These are phyloP conservation scores for Megalops atlanticus DNA, from an alignment of 2,113 vertebrate genomes.

Conservation along the genomic window DNA sequence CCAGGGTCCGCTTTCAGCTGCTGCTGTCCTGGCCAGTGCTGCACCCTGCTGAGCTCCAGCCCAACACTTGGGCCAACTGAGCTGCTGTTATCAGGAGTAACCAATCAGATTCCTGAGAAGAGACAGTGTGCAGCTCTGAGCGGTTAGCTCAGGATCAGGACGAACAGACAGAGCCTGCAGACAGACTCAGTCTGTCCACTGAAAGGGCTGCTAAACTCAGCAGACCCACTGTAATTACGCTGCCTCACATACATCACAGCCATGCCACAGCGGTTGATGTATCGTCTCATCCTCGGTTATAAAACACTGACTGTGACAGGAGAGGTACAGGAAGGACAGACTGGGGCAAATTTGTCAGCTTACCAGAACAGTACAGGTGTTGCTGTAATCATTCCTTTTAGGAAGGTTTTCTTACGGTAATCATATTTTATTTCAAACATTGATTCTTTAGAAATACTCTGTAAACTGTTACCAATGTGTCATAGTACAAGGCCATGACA, in stretches of 20 bases:
- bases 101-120: conserved; percentile 11
- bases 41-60: conserved; percentile 9
- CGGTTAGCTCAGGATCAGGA: neutral
- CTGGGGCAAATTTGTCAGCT: too few relatives aligned
- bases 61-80: conserved; percentile 32
- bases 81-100: conserved; percentile 23
- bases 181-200: neutral
- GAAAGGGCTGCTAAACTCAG: conserved; percentile 1
- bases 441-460: too few relatives aligned
- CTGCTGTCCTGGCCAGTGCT: conserved; percentile 18
- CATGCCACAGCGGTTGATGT: conserved; percentile 29
- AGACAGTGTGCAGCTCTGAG: neutral
- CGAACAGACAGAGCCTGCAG: too few relatives aligned
- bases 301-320: conserved; percentile 15
- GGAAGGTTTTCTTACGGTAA: too few relatives aligned
- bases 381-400: too few relatives aligned
- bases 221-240: conserved; percentile 30
- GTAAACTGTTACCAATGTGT: too few relatives aligned
- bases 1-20: neutral
- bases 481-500: too few relatives aligned
- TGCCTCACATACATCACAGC: conserved; percentile 24
- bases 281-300: neutral
- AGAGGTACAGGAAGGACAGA: too few relatives aligned
- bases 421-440: too few relatives aligned
- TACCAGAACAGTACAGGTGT: too few relatives aligned